phyloP scores from a whole-genome alignment of 2,797 vertebrate species.

The Phrynocephalus forsythii region DNA sequence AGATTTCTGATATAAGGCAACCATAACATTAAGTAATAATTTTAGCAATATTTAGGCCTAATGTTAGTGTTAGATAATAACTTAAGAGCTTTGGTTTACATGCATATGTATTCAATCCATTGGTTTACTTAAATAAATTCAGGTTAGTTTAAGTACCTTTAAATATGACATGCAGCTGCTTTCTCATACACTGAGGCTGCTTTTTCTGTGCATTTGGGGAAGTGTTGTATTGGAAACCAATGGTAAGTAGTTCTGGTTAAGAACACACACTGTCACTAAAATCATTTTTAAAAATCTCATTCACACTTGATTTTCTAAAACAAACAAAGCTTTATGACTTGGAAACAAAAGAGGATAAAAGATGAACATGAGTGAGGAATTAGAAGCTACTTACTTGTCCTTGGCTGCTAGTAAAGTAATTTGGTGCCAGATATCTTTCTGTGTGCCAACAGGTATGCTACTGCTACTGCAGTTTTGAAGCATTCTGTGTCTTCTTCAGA shows the following conservation, averaged over 20 bases:
- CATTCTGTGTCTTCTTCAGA: not conserved
- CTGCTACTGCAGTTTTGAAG: not conserved
- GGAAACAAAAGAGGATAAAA: not conserved
- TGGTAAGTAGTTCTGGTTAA: not conserved
- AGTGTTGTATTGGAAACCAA: not conserved
- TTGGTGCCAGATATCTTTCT: not conserved
- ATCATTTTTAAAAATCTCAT: too few relatives aligned
- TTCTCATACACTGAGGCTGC: not conserved
- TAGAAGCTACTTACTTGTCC: not conserved
- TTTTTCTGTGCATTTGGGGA: not conserved
- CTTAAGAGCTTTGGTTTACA: not conserved
- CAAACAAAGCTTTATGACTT: not conserved
- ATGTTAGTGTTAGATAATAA: not conserved
- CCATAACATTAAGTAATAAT: not conserved
- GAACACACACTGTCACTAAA: not conserved
- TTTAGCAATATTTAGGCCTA: not conserved
- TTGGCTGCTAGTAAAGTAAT: not conserved
- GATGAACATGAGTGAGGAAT: not conserved
- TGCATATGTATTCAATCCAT: not conserved
- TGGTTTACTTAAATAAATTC: not conserved
- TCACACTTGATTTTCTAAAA: not conserved
- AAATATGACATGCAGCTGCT: not conserved
- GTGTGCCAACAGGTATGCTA: not conserved
- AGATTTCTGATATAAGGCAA: not conserved
- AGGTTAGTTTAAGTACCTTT: not conserved